Conservation (phyloP, 1,140 invertebrate species). For the Hylaeus anthracinus region DNA sequence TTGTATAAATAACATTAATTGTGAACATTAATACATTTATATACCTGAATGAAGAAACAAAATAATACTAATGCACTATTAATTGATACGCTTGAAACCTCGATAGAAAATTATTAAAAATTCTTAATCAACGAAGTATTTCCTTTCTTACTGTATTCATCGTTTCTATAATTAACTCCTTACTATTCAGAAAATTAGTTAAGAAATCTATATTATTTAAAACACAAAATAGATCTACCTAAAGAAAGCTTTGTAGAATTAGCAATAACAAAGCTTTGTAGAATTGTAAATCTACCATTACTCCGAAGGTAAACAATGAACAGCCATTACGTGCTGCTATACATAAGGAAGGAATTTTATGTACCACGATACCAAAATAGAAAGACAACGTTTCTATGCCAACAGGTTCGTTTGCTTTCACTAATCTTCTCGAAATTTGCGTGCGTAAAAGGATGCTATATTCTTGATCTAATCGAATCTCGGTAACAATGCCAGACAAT, state of each 20-base stretch:
- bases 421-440: constrained; percentile 14
- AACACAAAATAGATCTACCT: not conserved
- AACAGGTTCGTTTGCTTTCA: constrained; percentile 20
- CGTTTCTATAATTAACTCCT: no score
- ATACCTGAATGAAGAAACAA: no score
- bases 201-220: not conserved
- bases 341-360: not conserved
- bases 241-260: not conserved
- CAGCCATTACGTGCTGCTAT: not conserved
- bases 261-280: not conserved
- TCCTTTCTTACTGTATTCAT: no score
- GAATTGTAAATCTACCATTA: not conserved
- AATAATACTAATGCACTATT: no score
- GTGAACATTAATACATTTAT: no score
- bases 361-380: not conserved
- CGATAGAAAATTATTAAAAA: no score
- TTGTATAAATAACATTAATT: no score
- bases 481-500: constrained; percentile 21
- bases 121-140: no score
- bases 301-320: no score
- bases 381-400: not conserved
- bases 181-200: no score
- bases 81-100: no score
- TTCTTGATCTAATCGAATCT: constrained; percentile 5
- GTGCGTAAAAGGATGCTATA: not conserved